Evolutionary conservation across 2,888 invertebrate genomes (phyloP).

Genomic region (Augiades crinisus): DNA sequence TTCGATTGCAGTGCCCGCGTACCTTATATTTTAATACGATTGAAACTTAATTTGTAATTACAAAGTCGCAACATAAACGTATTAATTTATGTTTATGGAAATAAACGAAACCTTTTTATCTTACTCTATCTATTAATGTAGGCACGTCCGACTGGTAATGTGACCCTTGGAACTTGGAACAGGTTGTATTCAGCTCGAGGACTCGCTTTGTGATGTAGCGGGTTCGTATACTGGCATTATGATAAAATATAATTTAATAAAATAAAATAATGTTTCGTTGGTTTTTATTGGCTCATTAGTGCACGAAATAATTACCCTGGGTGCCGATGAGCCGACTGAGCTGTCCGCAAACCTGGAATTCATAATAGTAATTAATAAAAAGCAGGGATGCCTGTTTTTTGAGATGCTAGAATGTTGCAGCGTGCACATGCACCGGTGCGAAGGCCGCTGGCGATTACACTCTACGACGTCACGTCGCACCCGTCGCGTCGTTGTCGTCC

Average conservation of each 20-base stretch:
- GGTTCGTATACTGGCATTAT: constrained; percentile 4
- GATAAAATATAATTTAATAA: constrained; percentile 26
- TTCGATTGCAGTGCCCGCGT: neutral
- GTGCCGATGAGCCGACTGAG: constrained; percentile 15
- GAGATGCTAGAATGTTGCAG: constrained; percentile 41
- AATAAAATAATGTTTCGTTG: constrained; percentile 18
- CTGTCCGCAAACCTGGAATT: constrained; percentile 29
- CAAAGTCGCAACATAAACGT: constrained; percentile 22
- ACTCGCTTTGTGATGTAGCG: neutral
- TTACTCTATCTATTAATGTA: constrained; percentile 17
- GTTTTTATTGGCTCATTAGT: constrained; percentile 22
- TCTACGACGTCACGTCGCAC: constrained; percentile 3
- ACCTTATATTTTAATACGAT: constrained; percentile 23
- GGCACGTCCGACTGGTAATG: constrained; percentile 19
- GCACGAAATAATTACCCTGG: constrained; percentile 12
- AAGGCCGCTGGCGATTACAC: constrained; percentile 16
- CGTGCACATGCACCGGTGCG: constrained; percentile 5
- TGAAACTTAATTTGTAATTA: constrained; percentile 19
- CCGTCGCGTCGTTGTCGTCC: neutral
- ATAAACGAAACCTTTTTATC: constrained; percentile 24
- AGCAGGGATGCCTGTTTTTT: constrained; percentile 40
- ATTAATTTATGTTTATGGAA: constrained; percentile 18
- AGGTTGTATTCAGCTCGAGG: constrained; percentile 8
- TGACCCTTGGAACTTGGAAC: constrained; percentile 22
- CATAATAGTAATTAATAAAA: constrained; percentile 41